Base-by-base conservation (phyloP, 2,888 invertebrate genomes). In the Xestobium rufovillosum region DNA sequence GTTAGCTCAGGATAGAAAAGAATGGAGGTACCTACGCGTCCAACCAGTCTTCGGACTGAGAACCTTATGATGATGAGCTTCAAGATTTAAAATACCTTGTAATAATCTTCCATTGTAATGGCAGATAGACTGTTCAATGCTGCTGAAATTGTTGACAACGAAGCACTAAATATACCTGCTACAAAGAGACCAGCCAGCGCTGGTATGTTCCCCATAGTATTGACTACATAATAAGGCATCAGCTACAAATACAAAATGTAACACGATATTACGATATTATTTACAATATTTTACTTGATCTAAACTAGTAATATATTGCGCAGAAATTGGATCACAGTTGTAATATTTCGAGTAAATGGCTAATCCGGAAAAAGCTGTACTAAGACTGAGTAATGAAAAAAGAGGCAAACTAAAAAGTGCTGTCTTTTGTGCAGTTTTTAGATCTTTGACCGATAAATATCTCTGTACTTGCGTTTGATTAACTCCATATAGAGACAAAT, bases 391-490 rank as follows among this genome's bases (percentile, higher is more conserved):
- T 0, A 76, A 47, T 0, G 76, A 73, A 3, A 87, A 68, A 41
- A 88, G 80, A 0, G 87, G 87, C 75, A 81, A 78, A 52, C 80
- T 80, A 63, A 82, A 67, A 82, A 83, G 85, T 2, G 88, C 62
- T 6, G 87, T 78, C 34, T 60, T 64, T 50, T 79, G 81, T 0
- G 86, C 77, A 1, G 78, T 70, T 35, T 73, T 73, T 31, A 88
- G 61, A 34, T 73, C 76, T 54, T 87, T 81, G 2, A 92, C 83
- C 1, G 89, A 86, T 42, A 94, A 73, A 57, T 91, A 90, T 61
- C 94, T 84, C 64, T 95, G 95, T 25, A 95, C 83, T 23, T 92
- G 89, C 0, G 91, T 87, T 65, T 95, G 94, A 66, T 92, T 94
- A 29, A 90, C 86, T 60, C 88, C 88, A 64, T 89, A 91, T 75